phyloP scores from a whole-genome alignment of 2,888 invertebrate genomes.

The Conistra vaccinii region DNA sequence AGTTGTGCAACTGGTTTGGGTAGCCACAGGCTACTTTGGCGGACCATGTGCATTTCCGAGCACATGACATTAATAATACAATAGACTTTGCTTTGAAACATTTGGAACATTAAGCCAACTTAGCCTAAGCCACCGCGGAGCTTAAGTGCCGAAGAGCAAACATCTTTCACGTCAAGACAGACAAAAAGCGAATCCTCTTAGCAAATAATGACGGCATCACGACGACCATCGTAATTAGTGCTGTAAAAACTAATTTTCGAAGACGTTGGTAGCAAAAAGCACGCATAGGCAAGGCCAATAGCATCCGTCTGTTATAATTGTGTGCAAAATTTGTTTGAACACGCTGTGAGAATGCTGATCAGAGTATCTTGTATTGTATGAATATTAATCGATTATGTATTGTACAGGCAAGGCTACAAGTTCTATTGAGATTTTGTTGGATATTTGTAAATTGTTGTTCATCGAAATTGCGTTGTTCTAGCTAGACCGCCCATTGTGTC shows the following conservation, averaged over 20 bases:
- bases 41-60: background rate
- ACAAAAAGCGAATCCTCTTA: slow-evolving; percentile 60
- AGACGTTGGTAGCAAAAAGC: slow-evolving; percentile 67
- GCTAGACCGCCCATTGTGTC: no score
- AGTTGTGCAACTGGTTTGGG: background rate
- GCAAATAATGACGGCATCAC: slow-evolving; percentile 60
- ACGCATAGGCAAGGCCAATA: slow-evolving; percentile 65
- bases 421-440: slow-evolving; percentile 19
- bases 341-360: slow-evolving; percentile 54
- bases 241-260: slow-evolving; percentile 68
- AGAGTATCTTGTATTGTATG: slow-evolving; percentile 39
- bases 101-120: background rate
- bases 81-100: background rate
- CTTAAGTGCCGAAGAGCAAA: slow-evolving; percentile 23
- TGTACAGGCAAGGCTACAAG: slow-evolving; percentile 40
- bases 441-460: slow-evolving; percentile 5
- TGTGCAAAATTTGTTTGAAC: slow-evolving; percentile 48
- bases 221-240: slow-evolving; percentile 67
- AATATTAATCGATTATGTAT: slow-evolving; percentile 55
- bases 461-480: background rate
- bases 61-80: background rate
- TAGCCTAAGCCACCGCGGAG: background rate
- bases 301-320: slow-evolving; percentile 52
- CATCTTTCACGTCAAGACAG: slow-evolving; percentile 37
- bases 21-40: background rate